These are phyloP conservation scores for Argynnis bischoffii DNA, from an alignment of 2,888 invertebrate genomes.

Conservation along the genomic window DNA sequence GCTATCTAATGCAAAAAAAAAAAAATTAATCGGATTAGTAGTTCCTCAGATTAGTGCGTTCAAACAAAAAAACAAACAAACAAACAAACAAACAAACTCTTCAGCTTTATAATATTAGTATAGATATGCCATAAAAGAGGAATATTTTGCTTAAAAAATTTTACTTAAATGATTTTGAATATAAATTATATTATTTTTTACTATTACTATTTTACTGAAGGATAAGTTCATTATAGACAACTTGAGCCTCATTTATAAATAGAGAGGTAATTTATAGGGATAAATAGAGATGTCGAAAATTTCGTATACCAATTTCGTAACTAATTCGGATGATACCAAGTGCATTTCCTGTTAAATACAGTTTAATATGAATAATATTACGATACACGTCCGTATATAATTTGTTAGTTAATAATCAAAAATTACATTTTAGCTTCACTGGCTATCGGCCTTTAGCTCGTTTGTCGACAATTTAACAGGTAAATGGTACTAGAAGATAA, in stretches of 20 bases:
- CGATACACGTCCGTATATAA: background rate
- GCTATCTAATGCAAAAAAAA: no score
- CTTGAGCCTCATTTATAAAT: slow-evolving; percentile 28
- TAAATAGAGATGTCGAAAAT: slow-evolving; percentile 19
- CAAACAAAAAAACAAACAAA: no score
- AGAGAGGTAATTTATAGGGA: slow-evolving; percentile 25
- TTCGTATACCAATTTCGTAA: slow-evolving; percentile 15
- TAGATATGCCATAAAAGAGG: no score
- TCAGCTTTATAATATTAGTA: no score
- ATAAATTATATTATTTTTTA: no score
- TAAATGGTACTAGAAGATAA: no score
- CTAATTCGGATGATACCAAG: slow-evolving; percentile 26
- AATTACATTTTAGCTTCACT: slow-evolving; percentile 7
- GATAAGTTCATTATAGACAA: slow-evolving; percentile 22
- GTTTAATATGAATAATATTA: slow-evolving; percentile 16
- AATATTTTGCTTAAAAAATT: no score
- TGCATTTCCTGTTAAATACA: slow-evolving; percentile 19
- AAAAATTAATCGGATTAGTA: no score
- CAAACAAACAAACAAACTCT: no score
- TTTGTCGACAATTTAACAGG: background rate
- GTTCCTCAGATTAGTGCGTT: no score
- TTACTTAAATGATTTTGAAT: no score
- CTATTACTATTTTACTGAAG: background rate
- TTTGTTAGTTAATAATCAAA: slow-evolving; percentile 4
- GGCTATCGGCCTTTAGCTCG: background rate